Evolutionary conservation across 1,140 invertebrate genomes (phyloP), one percentile per base, ranked within the genome.

Genomic region (Ceratitis capitata): DNA sequence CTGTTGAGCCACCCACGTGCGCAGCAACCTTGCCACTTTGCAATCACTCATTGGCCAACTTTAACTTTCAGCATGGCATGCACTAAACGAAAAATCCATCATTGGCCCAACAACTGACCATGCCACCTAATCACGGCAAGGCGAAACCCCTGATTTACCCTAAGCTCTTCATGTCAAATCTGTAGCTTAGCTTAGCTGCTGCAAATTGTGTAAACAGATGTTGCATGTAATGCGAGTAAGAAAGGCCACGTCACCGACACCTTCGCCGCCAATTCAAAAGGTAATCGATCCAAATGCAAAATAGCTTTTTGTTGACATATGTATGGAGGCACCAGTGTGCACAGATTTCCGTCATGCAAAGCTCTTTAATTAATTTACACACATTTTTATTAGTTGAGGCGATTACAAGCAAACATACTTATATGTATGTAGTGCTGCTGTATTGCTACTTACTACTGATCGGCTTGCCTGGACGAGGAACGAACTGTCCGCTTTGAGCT

Each of bases 291-390:
- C n/a, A n/a, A n/a, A n/a, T n/a, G n/a, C n/a, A n/a, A n/a, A n/a
- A n/a, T n/a, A n/a, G n/a, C n/a, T n/a, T n/a, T n/a, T n/a, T n/a
- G n/a, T n/a, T n/a, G n/a, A n/a, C n/a, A n/a, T n/a, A 61, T 12
- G 23, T 26, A 23, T 26, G 26, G 10, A 0, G 58, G 58, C 29
- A 0, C n/a, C 23, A 3, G 23, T 61, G 14, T 61, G 58, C 58
- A n/a, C n/a, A 61, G 58, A 61, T 61, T 29, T 61, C 26, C 58
- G 58, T 61, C 58, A 61, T 61, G n/a, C 58, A 14, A 61, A 61
- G 58, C 58, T 61, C 26, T 61, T 61, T 61, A 61, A 61, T 61
- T 61, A 61, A 61, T 61, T 61, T 61, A 61, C 58, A 14, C 58
- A 61, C 58, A 61, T 32, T 56, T 56, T 9, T 58, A 61, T 61